A percentile compares a stretch with the other conserved stretches of the same genome.
These are phyloP conservation scores for Aradophagus sp. DNA, from an alignment of 1,140 invertebrate species.

Conservation along the genomic window DNA sequence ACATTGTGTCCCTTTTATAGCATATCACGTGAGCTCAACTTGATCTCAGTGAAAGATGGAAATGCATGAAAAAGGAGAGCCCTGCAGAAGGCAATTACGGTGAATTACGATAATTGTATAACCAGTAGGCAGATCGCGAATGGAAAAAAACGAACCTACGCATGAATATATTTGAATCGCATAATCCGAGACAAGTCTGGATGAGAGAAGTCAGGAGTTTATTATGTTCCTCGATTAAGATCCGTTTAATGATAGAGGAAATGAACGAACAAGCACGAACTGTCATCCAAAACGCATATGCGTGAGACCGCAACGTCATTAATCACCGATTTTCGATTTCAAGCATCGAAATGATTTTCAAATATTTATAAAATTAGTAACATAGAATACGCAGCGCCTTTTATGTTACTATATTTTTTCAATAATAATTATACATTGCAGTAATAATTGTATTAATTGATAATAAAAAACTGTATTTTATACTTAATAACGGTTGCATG, in stretches of 20 bases:
- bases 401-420: too few species aligned
- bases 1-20: neutral
- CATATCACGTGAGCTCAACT: conserved; percentile 17
- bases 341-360: neutral
- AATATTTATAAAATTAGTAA: too few species aligned
- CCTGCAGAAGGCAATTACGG: conserved; percentile 8
- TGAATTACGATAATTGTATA: conserved; percentile 44
- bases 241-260: conserved; percentile 54
- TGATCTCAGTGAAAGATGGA: conserved; percentile 26
- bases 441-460: too few species aligned
- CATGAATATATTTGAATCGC: conserved; percentile 47
- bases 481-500: too few species aligned
- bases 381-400: too few species aligned
- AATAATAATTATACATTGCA: too few species aligned
- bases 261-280: conserved; percentile 23
- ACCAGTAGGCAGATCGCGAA: conserved; percentile 29
- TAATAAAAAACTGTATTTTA: too few species aligned
- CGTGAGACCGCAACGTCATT: conserved; percentile 28
- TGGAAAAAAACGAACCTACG: conserved; percentile 28
- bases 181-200: conserved; percentile 43
- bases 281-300: conserved; percentile 24
- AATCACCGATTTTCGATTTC: conserved; percentile 28
- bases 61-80: conserved; percentile 24
- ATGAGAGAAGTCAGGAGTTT: conserved; percentile 30
- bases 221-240: conserved; percentile 46